Evolutionary conservation across 2,888 invertebrate genomes (phyloP), one percentile per base, ranked within the genome.

Genomic region (Ischnus inquisitorius): DNA sequence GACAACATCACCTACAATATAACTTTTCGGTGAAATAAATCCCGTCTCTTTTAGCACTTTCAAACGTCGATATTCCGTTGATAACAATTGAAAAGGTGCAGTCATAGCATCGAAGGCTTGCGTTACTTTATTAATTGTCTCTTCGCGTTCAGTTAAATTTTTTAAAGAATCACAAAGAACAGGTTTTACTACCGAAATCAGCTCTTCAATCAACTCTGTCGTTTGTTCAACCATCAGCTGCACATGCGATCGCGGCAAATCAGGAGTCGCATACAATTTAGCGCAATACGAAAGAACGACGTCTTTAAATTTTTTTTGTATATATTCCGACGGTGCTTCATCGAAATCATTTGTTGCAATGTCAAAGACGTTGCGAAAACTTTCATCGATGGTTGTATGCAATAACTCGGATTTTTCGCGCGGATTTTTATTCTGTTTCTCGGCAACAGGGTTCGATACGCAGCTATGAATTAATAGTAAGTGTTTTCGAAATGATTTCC

Each of bases 221-320:
- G 60, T 60, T 19, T 72, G 34, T 41, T 57, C 71, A 39, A 72
- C 25, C 57, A 72, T 57, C 8, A 41, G 19, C 14, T 72, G 71
- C 3, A 72, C 71, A 57, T 72, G 43, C 39, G 54, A 57, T 14
- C 71, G 71, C 16, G 71, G 71, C 14, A 72, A 60, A 43, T 72
- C 54, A 1, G 72, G 60, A 12, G 60, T 41, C 12, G 72, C 72
- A 19, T 72, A 72, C 43, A 72, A 41, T 22, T 60, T 60, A 3
- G 51, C 69, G 25, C 54, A 69, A 69, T 34, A 69, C 14, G 54
- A n/a, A 16, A 51, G 28, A 51, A 69, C 28, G n/a, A 68, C 69
- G 16, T 69, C 51, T 12, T 69, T 16, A 28, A 51, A 69, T 14
- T 6, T 34, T 69, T 48, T 51, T 16, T 54, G 5, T 6, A 68